Evolutionary conservation across 1,140 invertebrate species (phyloP), one percentile per base, ranked within the genome.

Genomic region (Drosophila carrolli): DNA sequence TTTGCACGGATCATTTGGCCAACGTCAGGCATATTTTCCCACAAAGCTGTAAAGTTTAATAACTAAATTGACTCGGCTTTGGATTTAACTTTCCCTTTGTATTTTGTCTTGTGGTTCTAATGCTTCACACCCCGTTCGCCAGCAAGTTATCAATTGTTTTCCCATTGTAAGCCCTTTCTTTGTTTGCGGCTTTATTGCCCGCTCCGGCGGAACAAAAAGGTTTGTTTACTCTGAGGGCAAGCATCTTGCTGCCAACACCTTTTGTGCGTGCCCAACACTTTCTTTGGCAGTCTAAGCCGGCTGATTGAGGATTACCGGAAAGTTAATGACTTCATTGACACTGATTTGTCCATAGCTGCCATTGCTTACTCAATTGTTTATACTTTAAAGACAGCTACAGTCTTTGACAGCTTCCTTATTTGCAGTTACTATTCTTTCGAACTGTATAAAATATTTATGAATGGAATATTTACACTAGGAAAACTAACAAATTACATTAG

Each of bases 301-400:
- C 38, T 73, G 68, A 73, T 54, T 74, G 57, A 38, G 71, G 68
- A 62, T 63, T 74, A 72, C 59, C 46, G 46, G 43, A 13, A 51
- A 74, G 65, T 60, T 73, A 73, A 72, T 59, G 70, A 60, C 68
- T 73, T 27, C 40, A 71, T 72, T 73, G 56, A 72, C 56, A 48
- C 35, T 38, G 55, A 66, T 57, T 57, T 23, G 48, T 10, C 6
- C 32, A 23, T n/a, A 27, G 16, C 10, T 46, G 27, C 5, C 37
- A 40, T 27, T 35, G n/a, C 29, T 11, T 66, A 35, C 6, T 43
- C 60, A 62, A 62, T 62, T 41, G 59, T 32, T 58, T 38, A 13
- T 7, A 40, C 53, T 55, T 40, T 40, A 4, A 16, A 40, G 54
- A 10, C 37, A 14, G 23, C 23, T 32, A 10, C 37, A 14, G 23